Evolutionary conservation across 1,140 invertebrate genomes (phyloP).

Genomic region (Sycobia sp.): DNA sequence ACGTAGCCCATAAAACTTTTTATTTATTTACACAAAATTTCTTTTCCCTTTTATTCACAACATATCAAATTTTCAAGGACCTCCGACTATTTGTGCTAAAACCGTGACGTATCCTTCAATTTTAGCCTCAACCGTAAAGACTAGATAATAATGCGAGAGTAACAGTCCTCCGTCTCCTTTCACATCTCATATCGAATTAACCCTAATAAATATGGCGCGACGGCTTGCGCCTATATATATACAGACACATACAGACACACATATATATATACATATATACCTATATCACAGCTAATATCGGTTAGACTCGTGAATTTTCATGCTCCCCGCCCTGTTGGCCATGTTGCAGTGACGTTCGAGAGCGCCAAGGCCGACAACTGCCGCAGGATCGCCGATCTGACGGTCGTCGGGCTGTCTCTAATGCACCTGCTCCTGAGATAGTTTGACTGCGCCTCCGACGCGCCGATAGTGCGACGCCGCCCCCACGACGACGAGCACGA

Average conservation of each 20-base stretch:
- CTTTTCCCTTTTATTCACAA: too few relatives aligned
- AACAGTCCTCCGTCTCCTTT: too few relatives aligned
- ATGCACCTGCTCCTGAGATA: constrained; percentile 49
- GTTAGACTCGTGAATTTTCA: constrained; percentile 29
- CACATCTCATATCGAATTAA: constrained; percentile 20
- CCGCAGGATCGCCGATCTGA: constrained; percentile 32
- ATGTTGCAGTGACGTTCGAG: constrained; percentile 52
- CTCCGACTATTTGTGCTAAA: too few relatives aligned
- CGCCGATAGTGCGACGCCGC: not conserved
- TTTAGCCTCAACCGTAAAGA: too few relatives aligned
- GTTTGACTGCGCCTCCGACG: constrained; percentile 32
- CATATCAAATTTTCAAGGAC: too few relatives aligned
- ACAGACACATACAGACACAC: not conserved
- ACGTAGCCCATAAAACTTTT: too few relatives aligned
- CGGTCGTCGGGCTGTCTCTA: constrained; percentile 38
- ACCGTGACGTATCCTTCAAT: too few relatives aligned
- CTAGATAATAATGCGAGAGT: too few relatives aligned
- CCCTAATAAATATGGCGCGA: not conserved
- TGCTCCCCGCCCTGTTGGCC: too few relatives aligned
- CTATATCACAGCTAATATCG: too few relatives aligned
- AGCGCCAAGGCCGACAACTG: constrained; percentile 38
- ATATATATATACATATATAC: too few relatives aligned
- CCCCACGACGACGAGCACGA: not conserved
- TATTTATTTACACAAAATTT: too few relatives aligned
- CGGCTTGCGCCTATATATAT: not conserved